Conservation (phyloP, 2,113 vertebrate species). For the Oenanthe oenanthe region DNA sequence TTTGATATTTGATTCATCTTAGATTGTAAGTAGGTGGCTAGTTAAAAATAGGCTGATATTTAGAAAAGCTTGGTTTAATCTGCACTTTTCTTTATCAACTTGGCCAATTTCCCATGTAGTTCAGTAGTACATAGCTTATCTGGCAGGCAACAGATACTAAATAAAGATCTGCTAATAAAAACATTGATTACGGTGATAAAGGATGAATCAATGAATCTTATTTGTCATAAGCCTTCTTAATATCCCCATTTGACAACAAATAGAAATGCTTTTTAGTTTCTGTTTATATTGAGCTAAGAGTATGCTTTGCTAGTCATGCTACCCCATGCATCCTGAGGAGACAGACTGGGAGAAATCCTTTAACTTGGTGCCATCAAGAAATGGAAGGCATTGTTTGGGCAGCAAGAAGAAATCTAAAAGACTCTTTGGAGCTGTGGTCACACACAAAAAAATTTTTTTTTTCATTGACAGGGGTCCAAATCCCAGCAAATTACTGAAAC, state of each 20-base stretch:
- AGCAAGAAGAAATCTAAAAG: neutral
- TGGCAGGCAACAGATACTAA: neutral
- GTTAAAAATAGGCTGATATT: neutral
- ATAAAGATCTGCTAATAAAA: neutral
- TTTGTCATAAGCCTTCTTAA: neutral
- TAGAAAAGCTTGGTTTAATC: neutral
- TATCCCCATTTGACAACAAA: neutral
- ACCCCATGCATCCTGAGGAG: neutral
- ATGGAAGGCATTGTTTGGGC: neutral
- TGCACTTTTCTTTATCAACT: neutral
- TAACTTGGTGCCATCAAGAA: neutral
- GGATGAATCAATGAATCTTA: neutral
- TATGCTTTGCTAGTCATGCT: neutral
- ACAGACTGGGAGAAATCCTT: neutral
- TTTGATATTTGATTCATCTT: neutral
- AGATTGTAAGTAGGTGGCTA: neutral
- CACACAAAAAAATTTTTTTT: neutral
- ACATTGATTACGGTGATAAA: neutral
- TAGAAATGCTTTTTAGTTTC: neutral
- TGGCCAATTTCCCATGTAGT: neutral
- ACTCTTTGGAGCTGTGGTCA: neutral
- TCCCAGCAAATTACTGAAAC: slow-evolving; percentile 93
- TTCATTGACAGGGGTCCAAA: slow-evolving; percentile 87
- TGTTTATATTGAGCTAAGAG: neutral
- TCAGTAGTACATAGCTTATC: neutral